Evolutionary conservation across 2,888 invertebrate species (phyloP).

Genomic region (Platycheirus rosarum): DNA sequence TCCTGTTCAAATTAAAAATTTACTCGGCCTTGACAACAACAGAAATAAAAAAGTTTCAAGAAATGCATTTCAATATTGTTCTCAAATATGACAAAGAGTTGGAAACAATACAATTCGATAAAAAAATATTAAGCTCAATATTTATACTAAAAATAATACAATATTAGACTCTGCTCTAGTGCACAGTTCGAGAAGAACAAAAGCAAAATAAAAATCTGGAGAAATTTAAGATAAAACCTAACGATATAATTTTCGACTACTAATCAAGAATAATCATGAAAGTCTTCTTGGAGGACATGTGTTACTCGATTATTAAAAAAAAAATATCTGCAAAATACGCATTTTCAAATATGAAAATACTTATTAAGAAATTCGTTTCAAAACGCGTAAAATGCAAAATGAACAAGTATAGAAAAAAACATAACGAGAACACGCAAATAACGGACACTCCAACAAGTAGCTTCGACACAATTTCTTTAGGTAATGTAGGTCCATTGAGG

Average conservation of each 20-base stretch:
- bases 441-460: constrained; percentile 28
- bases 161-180: background rate
- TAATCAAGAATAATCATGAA: constrained; percentile 26
- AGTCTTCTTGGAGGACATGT: constrained; percentile 19
- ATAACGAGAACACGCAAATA: constrained; percentile 6
- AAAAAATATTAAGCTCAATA: background rate
- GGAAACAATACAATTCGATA: background rate
- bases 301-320: constrained; percentile 4
- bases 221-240: constrained; percentile 2
- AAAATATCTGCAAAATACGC: constrained; percentile 26
- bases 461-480: constrained; percentile 28
- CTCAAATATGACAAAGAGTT: background rate
- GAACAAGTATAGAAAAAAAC: constrained; percentile 29
- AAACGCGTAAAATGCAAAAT: constrained; percentile 34
- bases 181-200: too few species aligned
- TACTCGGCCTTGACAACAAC: background rate
- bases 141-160: background rate
- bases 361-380: constrained; percentile 23
- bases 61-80: constrained; percentile 1
- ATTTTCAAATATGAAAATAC: constrained; percentile 28
- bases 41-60: background rate
- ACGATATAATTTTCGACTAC: too few species aligned
- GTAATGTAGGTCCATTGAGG: constrained; percentile 4
- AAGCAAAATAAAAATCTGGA: background rate
- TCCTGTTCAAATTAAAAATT: background rate